Evolutionary conservation across 2,888 invertebrate genomes (phyloP).

Genomic region (Ommatoiulus sabulosus): DNA sequence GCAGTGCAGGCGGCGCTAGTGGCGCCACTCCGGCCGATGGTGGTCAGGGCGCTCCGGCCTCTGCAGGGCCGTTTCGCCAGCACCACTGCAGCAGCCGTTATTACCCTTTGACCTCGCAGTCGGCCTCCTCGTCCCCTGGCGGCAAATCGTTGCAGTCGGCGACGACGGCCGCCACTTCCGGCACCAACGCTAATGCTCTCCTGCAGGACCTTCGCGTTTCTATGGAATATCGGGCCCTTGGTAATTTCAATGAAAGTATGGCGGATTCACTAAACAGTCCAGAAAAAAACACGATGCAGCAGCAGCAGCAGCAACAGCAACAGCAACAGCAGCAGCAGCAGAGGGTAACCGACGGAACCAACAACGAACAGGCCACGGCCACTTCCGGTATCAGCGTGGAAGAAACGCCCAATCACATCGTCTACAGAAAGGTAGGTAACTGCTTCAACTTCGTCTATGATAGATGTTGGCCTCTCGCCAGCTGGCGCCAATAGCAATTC

Average conservation of each 20-base stretch:
- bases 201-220: slow-evolving; percentile 38
- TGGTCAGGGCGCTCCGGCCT: slow-evolving; percentile 52
- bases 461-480: not conserved
- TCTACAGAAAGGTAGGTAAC: slow-evolving; percentile 80
- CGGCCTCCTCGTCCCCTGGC: slow-evolving; percentile 38
- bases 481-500: not conserved
- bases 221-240: slow-evolving; percentile 60
- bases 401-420: slow-evolving; percentile 86
- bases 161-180: slow-evolving; percentile 11
- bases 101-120: slow-evolving; percentile 30
- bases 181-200: slow-evolving; percentile 34
- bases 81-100: slow-evolving; percentile 32
- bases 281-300: slow-evolving; percentile 57
- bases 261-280: slow-evolving; percentile 51
- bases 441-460: not conserved
- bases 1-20: slow-evolving; percentile 44
- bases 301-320: slow-evolving; percentile 53
- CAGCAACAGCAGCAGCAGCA: not conserved
- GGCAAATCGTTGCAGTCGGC: slow-evolving; percentile 17
- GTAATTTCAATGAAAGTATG: slow-evolving; percentile 54
- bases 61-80: slow-evolving; percentile 45
- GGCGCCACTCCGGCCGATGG: slow-evolving; percentile 45
- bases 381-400: slow-evolving; percentile 61
- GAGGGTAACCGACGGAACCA: slow-evolving; percentile 5
- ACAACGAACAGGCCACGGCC: slow-evolving; percentile 58